Base-by-base conservation (phyloP, 2,888 invertebrate species). In the Noctua janthe region DNA sequence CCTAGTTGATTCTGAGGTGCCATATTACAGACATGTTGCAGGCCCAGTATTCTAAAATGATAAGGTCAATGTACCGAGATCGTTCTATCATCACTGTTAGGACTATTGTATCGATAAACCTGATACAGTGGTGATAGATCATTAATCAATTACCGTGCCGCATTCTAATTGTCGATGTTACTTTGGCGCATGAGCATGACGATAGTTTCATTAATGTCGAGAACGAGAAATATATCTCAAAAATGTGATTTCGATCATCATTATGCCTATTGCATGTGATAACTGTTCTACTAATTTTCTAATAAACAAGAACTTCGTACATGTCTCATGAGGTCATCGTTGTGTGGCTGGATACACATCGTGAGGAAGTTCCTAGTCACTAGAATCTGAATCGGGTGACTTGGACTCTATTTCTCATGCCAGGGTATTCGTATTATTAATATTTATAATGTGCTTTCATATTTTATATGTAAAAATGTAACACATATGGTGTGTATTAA, bases 121-220 rank as follows among this genome's bases (percentile, higher is more conserved):
- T 85, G 69, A 69, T 62, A 29, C 56, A 82, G 85, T 73, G 54
- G 54, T 70, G 72, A 70, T 85, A 84, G 43, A 70, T 80, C 13
- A 69, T 72, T 67, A n/a, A 70, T 70, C 8, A 49, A 79, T 59
- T 29, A 39, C 17, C 2, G n/a, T 1, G 15, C 3, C 0, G 47
- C 23, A 43, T 20, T 29, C 1, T n/a, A 7, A 39, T 11, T 69
- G 47, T 29, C 15, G 15, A 71, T 59, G 1, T 47, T 43, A 11
- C 39, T 0, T 6, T 39, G 43, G 11, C 5, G 13, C 11, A 35
- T 69, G 11, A 23, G 6, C 8, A 35, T 67, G 15, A 17, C 54
- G 20, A 54, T 54, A 54, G 54, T 67, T 29, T 20, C 8, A 20
- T 6, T 20, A 81, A 66, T 56, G 1, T n/a, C 4, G 62, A 81